These are phyloP conservation scores for Mystacides longicornis DNA, from an alignment of 2,888 invertebrate genomes.

Conservation along the genomic window DNA sequence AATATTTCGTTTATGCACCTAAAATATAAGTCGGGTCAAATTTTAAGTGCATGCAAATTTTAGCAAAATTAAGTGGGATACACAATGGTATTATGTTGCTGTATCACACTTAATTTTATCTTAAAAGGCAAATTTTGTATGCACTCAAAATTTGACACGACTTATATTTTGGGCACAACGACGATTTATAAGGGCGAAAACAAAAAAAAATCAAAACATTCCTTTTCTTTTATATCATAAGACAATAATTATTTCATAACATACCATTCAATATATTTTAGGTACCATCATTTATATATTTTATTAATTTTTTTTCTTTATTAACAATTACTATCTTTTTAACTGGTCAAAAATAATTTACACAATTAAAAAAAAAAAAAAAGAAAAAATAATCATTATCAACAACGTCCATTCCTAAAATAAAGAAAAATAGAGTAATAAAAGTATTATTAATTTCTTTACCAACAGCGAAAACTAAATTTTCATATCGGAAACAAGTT, in stretches of 20 bases:
- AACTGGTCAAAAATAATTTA: background rate
- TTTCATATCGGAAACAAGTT: background rate
- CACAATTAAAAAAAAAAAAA: background rate
- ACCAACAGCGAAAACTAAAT: background rate
- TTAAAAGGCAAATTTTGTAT: background rate
- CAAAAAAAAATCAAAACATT: no score
- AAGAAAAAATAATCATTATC: background rate
- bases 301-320: background rate
- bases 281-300: background rate
- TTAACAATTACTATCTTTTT: background rate
- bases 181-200: background rate
- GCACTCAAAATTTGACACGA: background rate
- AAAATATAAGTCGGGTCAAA: no score
- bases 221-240: no score
- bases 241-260: no score
- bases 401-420: background rate
- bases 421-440: background rate
- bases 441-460: background rate
- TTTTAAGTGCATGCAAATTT: no score
- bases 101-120: background rate
- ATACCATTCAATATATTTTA: no score
- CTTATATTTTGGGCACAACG: background rate
- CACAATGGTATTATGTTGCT: background rate
- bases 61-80: background rate
- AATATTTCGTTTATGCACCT: no score